Evolutionary conservation across 1,140 invertebrate genomes (phyloP).

Genomic region (Nautilus pompilius): DNA sequence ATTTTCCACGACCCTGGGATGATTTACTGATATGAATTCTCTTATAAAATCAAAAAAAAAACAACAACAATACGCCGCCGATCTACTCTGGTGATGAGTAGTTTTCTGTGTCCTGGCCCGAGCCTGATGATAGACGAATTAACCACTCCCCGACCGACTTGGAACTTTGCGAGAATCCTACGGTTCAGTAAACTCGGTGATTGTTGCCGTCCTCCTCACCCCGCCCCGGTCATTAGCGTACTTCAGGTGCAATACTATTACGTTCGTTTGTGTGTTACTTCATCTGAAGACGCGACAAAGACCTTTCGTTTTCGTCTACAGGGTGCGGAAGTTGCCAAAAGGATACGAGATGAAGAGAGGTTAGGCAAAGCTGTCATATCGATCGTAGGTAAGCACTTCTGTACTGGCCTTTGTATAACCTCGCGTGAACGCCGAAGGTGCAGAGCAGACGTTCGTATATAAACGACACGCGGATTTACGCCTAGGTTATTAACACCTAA

Average conservation of each 20-base stretch:
- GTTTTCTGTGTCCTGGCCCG: too few species aligned
- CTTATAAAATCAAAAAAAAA: too few species aligned
- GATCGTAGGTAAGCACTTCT: constrained; percentile 67
- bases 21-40: too few species aligned
- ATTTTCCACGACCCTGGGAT: too few species aligned
- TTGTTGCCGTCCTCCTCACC: neutral
- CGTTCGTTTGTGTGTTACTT: too few species aligned
- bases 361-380: constrained; percentile 71
- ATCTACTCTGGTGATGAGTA: too few species aligned
- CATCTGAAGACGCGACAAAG: neutral
- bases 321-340: constrained; percentile 65
- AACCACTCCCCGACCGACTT: neutral
- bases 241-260: neutral
- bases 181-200: neutral
- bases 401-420: too few species aligned
- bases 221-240: neutral
- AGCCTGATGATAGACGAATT: too few species aligned
- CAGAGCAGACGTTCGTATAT: too few species aligned
- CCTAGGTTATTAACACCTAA: neutral
- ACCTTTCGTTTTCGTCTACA: constrained; percentile 5
- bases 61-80: too few species aligned
- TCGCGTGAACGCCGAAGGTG: too few species aligned
- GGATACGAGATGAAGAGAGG: constrained; percentile 81
- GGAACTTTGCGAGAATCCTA: neutral
- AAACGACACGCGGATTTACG: neutral